Evolutionary conservation across 2,888 invertebrate species (phyloP), one percentile per base, ranked within the genome.

Genomic region (Cinara cedri): DNA sequence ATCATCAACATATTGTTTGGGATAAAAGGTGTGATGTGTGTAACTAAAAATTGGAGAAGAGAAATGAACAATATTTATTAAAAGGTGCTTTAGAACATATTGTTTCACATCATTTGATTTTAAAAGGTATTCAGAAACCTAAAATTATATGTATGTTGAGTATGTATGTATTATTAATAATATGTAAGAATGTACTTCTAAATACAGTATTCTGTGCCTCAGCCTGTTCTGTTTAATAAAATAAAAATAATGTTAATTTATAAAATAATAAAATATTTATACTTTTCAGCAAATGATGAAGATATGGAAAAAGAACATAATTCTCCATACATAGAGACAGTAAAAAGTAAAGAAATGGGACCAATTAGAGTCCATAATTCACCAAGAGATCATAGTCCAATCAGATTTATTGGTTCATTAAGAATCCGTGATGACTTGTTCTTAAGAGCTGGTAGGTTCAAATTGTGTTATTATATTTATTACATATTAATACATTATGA

Each of bases 31-130:
- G 78, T n/a, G 21, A 68, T 42, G 3, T 9, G 13, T 78, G 78
- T 62, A 4, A n/a, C 13, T 1, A 21, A 0, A 70, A 21, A 49
- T 0, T 24, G 9, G 51, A 70, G 4, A 62, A 14, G 8, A n/a
- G n/a, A n/a, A n/a, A 11, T 26, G 16, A 68, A 57, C 21, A 70
- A 21, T 57, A 10, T 70, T 55, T 19, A 57, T 21, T 78, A 21
- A 60, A 19, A 66, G 21, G 68, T 70, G 76, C 76, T 13, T 60
- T 78, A 42, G 19, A 70, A 21, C 76, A 78, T 70, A 49, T 78
- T n/a, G 6, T 62, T 60, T 13, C 57, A n/a, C 16, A 57, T 51
- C 78, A 78, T 62, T 70, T 78, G 16, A n/a, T 60, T 49, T 14
- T 68, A 34, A 66, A 76, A 44, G 57, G 57, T 16, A 26, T 16